Percentiles rank a stretch among this genome's conserved stretches.
Conservation (phyloP, 2,113 vertebrate genomes). For the Orthonyx spaldingii region DNA sequence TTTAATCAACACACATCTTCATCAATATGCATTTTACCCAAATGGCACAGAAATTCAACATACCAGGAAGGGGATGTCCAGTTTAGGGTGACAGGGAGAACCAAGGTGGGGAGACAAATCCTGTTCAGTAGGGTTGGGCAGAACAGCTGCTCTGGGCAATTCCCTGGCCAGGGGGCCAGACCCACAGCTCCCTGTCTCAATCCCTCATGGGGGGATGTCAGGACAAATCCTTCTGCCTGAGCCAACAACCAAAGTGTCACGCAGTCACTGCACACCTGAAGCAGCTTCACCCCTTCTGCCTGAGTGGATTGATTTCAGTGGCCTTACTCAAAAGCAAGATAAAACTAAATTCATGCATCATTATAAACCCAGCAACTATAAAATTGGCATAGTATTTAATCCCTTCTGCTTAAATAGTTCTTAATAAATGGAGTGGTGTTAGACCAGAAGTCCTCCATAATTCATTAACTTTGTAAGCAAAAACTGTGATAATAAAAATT, state of each 20-base stretch:
- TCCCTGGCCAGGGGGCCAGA: neutral
- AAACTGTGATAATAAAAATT: neutral
- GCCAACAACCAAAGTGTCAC: neutral
- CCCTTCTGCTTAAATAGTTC: neutral
- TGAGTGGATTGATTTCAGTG: neutral
- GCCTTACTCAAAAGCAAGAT: neutral
- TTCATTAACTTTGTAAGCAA: neutral
- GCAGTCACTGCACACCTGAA: neutral
- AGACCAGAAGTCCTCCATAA: neutral
- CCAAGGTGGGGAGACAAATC: neutral
- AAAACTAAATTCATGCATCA: neutral
- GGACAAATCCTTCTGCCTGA: neutral
- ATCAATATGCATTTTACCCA: neutral
- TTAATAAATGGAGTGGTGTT: neutral
- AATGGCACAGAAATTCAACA: neutral
- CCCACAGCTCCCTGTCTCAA: neutral
- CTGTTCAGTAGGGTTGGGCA: accelerated
- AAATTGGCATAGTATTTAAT: neutral
- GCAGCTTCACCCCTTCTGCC: neutral
- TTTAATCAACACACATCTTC: neutral
- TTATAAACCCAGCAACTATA: neutral
- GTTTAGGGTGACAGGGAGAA: neutral
- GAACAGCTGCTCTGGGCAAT: neutral
- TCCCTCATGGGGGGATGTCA: accelerated
- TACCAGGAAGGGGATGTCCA: neutral